Conservation (phyloP, 1,140 invertebrate genomes). For the Euschistus heros region DNA sequence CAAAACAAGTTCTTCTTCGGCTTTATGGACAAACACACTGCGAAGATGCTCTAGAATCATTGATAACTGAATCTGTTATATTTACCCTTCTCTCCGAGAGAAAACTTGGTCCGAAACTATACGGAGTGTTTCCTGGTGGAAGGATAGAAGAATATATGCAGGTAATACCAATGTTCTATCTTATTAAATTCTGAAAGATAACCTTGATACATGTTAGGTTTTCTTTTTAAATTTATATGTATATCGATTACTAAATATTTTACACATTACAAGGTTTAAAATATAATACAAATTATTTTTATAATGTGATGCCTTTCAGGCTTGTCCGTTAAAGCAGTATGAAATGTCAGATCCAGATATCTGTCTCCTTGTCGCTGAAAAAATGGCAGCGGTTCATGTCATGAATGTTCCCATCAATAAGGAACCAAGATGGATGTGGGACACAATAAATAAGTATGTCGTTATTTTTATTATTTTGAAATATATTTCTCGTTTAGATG, state of each 20-base stretch:
- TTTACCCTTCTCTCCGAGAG: slow-evolving; percentile 89
- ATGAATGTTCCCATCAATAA: slow-evolving; percentile 91
- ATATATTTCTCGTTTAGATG: neutral
- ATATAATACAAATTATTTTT: too few relatives aligned
- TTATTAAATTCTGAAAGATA: too few relatives aligned
- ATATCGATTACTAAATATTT: too few relatives aligned
- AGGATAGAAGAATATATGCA: slow-evolving; percentile 94
- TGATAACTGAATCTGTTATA: slow-evolving; percentile 90
- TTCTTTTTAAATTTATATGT: too few relatives aligned
- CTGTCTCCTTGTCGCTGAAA: slow-evolving; percentile 73
- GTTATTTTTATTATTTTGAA: neutral
- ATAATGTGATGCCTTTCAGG: slow-evolving; percentile 39
- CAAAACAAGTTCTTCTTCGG: slow-evolving; percentile 65
- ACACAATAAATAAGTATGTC: slow-evolving; percentile 64
- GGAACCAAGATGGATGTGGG: slow-evolving; percentile 87
- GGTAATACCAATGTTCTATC: slow-evolving; percentile 44
- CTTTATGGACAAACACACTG: slow-evolving; percentile 86
- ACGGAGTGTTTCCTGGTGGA: slow-evolving; percentile 91
- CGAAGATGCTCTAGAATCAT: slow-evolving; percentile 67
- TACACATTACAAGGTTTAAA: too few relatives aligned
- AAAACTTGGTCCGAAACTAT: slow-evolving; percentile 82
- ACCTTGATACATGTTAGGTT: too few relatives aligned
- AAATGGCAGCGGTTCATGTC: slow-evolving; percentile 81
- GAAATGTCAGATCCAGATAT: slow-evolving; percentile 68
- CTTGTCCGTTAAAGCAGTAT: slow-evolving; percentile 63